Evolutionary conservation across 2,113 vertebrate species (phyloP).

Genomic region (Anser brachyrhynchus): DNA sequence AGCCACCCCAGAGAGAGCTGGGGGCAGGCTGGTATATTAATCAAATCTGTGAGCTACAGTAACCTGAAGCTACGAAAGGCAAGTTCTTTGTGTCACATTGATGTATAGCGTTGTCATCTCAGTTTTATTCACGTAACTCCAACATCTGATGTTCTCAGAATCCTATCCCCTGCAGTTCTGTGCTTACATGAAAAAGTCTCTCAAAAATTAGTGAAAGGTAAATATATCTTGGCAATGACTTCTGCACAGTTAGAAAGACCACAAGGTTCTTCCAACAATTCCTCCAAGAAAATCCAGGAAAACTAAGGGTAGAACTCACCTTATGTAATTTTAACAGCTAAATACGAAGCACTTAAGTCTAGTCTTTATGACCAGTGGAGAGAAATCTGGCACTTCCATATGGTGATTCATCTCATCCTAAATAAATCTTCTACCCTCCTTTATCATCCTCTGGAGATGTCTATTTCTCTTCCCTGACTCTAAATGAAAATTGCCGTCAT

Average conservation of each 20-base stretch:
- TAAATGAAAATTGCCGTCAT: not conserved
- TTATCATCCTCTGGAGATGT: not conserved
- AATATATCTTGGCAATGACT: not conserved
- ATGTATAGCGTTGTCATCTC: not conserved
- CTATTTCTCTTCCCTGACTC: not conserved
- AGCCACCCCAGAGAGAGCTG: not conserved
- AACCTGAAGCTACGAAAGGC: not conserved
- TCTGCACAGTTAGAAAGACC: not conserved
- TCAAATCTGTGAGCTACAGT: not conserved
- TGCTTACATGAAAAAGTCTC: not conserved
- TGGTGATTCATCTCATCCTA: not conserved
- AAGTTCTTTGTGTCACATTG: not conserved
- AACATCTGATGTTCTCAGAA: not conserved
- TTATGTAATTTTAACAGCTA: not conserved
- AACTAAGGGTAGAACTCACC: not conserved
- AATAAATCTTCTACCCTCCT: not conserved
- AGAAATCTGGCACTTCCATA: not conserved
- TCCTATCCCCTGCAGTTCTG: not conserved
- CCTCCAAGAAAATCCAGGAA: not conserved
- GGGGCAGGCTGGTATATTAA: not conserved
- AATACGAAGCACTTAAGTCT: not conserved
- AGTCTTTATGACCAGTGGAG: not conserved
- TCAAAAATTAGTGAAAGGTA: not conserved
- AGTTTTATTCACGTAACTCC: not conserved
- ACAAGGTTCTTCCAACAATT: not conserved